Base-by-base conservation (phyloP, 2,797 vertebrate species). In the Centropyge bicolor region DNA sequence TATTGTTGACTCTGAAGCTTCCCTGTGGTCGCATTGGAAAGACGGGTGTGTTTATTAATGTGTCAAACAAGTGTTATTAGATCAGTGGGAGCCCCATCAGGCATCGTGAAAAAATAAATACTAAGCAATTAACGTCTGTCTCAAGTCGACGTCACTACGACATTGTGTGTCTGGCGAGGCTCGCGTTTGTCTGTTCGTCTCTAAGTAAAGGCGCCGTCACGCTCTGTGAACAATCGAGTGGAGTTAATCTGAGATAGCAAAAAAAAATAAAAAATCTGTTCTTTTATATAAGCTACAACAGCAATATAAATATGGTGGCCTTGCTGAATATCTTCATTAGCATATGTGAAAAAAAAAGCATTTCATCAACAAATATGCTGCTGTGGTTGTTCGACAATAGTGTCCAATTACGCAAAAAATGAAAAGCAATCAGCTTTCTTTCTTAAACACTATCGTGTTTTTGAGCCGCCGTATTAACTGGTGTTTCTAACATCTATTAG, bases 401-500 rank as follows among this genome's bases (percentile, higher is more conserved):
- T 68, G 76, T 41, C 82, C 80, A 80, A 86, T 86, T 82, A 83
- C 8, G 16, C 67, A 65, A 71, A 79, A 51, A 82, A 82, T 52
- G 35, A 80, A 75, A 84, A 69, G 75, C 68, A 85, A 86, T 86
- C 77, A 81, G 54, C 67, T 60, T 57, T 74, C 49, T 80, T 88
- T 88, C 55, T 73, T 55, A 68, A 51, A 36, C 38, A 51, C 87
- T 79, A 89, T 81, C 70, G 55, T 57, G 77, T 86, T 84, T 79
- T n/a, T 19, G 14, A 72, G 70, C 61, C 73, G 72, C 64, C 76
- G 55, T 75, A 80, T 81, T 83, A 83, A 64, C 61, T 68, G 41
- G 69, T 54, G 63, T 87, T 83, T 78, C 70, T 82, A 71, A 79
- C 48, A 6, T 83, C 72, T 79, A 82, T 90, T 84, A 88, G 78